Conservation (phyloP, 2,797 vertebrate species). For the Ammospiza maritima region DNA sequence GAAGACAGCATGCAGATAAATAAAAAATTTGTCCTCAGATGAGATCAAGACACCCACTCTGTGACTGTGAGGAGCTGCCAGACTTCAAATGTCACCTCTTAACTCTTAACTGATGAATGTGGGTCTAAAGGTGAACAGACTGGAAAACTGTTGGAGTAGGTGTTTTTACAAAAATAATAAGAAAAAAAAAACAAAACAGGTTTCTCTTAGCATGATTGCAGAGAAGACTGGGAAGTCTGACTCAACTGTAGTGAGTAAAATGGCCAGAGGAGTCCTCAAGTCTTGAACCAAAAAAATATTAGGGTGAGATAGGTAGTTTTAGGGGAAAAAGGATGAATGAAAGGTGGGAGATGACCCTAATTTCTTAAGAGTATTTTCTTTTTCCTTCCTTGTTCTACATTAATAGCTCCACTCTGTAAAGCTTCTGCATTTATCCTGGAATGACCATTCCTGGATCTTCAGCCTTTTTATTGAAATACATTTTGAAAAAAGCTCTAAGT, state of each 20-base stretch:
- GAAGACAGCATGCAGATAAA: neutral
- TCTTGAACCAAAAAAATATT: neutral
- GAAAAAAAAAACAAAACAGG: rapidly evolving
- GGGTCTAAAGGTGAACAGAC: neutral
- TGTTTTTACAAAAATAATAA: neutral
- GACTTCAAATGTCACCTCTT: neutral
- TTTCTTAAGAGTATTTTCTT: neutral
- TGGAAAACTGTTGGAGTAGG: neutral
- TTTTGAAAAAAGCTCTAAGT: neutral
- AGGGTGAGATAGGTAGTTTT: neutral
- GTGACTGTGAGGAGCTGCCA: neutral
- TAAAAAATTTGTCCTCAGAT: neutral
- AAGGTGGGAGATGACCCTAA: neutral
- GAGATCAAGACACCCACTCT: neutral
- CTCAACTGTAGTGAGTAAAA: neutral
- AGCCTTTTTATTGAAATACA: constrained; percentile 25
- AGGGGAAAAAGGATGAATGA: neutral
- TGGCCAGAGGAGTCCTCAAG: neutral
- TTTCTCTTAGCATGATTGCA: neutral
- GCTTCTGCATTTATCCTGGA: neutral
- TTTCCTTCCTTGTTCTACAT: neutral
- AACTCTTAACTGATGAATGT: neutral
- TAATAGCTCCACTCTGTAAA: neutral
- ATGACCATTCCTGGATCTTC: neutral
- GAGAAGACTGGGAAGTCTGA: neutral